These are phyloP conservation scores for Borostomias antarcticus DNA, from an alignment of 2,797 vertebrate genomes.

Conservation along the genomic window DNA sequence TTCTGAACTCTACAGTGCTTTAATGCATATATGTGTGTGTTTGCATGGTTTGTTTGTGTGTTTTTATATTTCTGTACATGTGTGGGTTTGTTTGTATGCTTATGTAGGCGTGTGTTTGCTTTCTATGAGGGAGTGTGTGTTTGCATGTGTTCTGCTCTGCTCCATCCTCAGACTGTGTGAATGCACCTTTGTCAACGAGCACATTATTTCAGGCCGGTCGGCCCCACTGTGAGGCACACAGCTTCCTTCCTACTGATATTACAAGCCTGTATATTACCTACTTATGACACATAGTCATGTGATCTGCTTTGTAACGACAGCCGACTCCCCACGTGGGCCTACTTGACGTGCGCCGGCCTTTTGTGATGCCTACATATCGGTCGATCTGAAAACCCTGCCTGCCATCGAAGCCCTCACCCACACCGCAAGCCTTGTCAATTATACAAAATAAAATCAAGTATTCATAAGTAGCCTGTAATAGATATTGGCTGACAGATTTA, in stretches of 20 bases:
- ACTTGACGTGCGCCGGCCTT: slow-evolving; percentile 61
- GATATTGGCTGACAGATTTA: slow-evolving; percentile 90
- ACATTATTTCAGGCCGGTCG: slow-evolving; percentile 43
- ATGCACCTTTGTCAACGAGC: slow-evolving; percentile 19
- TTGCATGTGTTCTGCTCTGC: slow-evolving; percentile 21
- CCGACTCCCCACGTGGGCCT: slow-evolving; percentile 59
- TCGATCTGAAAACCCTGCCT: slow-evolving; percentile 80
- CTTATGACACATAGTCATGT: slow-evolving; percentile 68
- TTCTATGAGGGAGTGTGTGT: slow-evolving; percentile 37
- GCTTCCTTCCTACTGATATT: slow-evolving; percentile 51
- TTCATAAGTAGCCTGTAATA: slow-evolving; percentile 91
- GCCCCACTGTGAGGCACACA: slow-evolving; percentile 28
- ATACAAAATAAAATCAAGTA: slow-evolving; percentile 97
- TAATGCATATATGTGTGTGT: too few species aligned
- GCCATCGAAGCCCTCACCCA: slow-evolving; percentile 77
- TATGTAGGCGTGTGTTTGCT: slow-evolving; percentile 34
- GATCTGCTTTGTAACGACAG: slow-evolving; percentile 59
- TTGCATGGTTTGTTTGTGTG: not conserved
- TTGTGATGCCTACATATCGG: slow-evolving; percentile 65
- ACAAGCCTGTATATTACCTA: slow-evolving; percentile 38
- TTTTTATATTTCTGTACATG: not conserved
- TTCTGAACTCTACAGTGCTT: not conserved
- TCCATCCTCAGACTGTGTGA: slow-evolving; percentile 39
- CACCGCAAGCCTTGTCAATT: slow-evolving; percentile 89
- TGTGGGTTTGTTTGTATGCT: slow-evolving; percentile 1